Percentiles rank a stretch among this genome's conserved stretches.
These are phyloP conservation scores for Cercocebus atys DNA, from an alignment of 2,113 vertebrate genomes.

Conservation along the genomic window DNA sequence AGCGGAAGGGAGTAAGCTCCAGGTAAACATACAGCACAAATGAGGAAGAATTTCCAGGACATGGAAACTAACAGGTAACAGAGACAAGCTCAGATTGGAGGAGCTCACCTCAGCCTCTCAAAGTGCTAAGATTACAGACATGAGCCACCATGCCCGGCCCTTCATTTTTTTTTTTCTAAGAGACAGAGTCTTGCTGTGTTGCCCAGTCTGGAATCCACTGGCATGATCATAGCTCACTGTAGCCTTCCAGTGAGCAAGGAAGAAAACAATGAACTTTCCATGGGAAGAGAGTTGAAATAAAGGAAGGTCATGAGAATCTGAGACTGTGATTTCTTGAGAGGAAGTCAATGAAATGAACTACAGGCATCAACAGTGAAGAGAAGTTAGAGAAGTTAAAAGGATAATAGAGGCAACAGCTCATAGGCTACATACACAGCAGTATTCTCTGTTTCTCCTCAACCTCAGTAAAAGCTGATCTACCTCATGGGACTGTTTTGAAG, in stretches of 20 bases:
- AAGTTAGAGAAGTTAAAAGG: not conserved
- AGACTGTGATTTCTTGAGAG: not conserved
- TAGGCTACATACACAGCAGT: not conserved
- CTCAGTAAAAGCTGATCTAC: not conserved
- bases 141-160: too few relatives aligned
- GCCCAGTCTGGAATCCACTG: too few relatives aligned
- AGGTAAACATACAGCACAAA: not conserved
- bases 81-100: not conserved
- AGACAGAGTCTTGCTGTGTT: too few relatives aligned
- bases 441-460: not conserved
- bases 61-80: not conserved
- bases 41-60: not conserved
- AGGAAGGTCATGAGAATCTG: not conserved
- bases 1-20: not conserved
- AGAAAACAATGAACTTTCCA: not conserved
- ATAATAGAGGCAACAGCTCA: not conserved
- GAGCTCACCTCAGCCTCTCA: too few relatives aligned
- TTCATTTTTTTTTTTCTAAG: too few relatives aligned
- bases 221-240: too few relatives aligned
- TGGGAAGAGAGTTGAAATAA: not conserved
- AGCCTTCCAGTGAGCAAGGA: not conserved
- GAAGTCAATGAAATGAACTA: not conserved
- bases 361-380: not conserved
- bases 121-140: too few relatives aligned
- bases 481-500: not conserved